phyloP scores from a whole-genome alignment of 2,888 invertebrate species.

The Drosophila barbarae region DNA sequence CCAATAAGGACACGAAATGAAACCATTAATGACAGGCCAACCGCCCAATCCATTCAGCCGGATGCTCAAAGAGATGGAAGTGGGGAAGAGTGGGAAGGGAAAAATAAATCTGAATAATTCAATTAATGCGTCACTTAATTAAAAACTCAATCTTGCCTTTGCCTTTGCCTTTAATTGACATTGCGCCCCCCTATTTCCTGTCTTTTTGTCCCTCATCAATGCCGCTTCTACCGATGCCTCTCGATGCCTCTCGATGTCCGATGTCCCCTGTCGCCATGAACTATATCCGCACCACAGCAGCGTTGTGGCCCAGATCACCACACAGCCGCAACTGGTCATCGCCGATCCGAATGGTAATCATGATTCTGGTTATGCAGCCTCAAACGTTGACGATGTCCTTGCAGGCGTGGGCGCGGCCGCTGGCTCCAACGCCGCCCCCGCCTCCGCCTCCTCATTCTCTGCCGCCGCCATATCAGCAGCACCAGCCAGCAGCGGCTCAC shows the following conservation, averaged over 20 bases:
- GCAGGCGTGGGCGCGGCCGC: conserved; percentile 80
- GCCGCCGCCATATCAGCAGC: conserved; percentile 14
- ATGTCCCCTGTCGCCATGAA: neutral
- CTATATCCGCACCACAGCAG: conserved; percentile 73
- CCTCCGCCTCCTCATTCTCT: conserved; percentile 1
- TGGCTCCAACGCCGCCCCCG: conserved; percentile 41
- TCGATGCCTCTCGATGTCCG: neutral
- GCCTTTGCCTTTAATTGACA: conserved; percentile 60
- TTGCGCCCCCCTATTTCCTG: conserved; percentile 48
- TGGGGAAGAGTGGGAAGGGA: conserved; percentile 3
- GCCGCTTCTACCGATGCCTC: neutral
- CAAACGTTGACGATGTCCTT: conserved; percentile 81
- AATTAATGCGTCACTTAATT: conserved; percentile 72
- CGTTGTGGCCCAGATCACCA: conserved; percentile 82
- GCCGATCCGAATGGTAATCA: conserved; percentile 90
- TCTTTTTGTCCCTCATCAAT: conserved; percentile 9
- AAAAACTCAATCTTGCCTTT: conserved; percentile 61
- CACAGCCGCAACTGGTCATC: conserved; percentile 82
- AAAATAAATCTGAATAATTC: conserved; percentile 70
- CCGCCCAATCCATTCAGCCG: too few relatives aligned
- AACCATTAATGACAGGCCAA: conserved; percentile 55
- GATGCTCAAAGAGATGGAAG: conserved; percentile 19
- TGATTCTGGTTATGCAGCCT: conserved; percentile 90
- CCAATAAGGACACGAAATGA: conserved; percentile 68
- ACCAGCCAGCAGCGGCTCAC: conserved; percentile 80